Base-by-base conservation (phyloP, 2,888 invertebrate species). In the Calameuta filiformis region DNA sequence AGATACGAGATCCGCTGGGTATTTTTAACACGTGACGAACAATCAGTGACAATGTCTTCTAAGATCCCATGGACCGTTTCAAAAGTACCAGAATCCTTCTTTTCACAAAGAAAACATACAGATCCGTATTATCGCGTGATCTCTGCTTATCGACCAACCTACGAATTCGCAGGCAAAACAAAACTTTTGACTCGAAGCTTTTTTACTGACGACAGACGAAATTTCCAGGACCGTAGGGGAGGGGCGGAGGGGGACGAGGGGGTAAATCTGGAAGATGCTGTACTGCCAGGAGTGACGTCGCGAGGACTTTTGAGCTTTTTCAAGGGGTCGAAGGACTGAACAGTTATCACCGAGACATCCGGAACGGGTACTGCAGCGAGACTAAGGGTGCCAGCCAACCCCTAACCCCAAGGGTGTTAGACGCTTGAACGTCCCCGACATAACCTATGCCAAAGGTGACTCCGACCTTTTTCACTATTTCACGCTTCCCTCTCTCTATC, bases 41-140 rank as follows among this genome's bases (percentile, higher is more conserved):
- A 83, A 86, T 80, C 81, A 73, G 40, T 74, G 77, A 56, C 69
- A 83, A 81, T 86, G 12, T 12, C 3, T 12, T 35, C 12, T 0
- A 3, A 35, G 81, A 79, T 77, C 73, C 73, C 73, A 56, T 9
- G 23, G 23, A 9, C 23, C 6, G 23, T 56, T 9, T 56, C 56
- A 15, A 56, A 2, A 23, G 2, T 23, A 40, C 23, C 15, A 6
- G 1, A 40, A 40, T 15, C 15, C 15, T 23, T 40, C 6, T 6
- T 40, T 40, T 40, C 6, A 40, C 0, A 34, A 35, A 35, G 12
- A 12, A 11, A 35, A 11, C 11, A 35, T 35, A 3, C 35, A 1
- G 35, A 35, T 35, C 35, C 35, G 1, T 12, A 3, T 35, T 12
- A 35, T 35, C 35, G 35, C 35, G 35, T 1, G 12, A 12, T 35